phyloP scores from a whole-genome alignment of 2,888 invertebrate genomes.

The Meloe dianella region DNA sequence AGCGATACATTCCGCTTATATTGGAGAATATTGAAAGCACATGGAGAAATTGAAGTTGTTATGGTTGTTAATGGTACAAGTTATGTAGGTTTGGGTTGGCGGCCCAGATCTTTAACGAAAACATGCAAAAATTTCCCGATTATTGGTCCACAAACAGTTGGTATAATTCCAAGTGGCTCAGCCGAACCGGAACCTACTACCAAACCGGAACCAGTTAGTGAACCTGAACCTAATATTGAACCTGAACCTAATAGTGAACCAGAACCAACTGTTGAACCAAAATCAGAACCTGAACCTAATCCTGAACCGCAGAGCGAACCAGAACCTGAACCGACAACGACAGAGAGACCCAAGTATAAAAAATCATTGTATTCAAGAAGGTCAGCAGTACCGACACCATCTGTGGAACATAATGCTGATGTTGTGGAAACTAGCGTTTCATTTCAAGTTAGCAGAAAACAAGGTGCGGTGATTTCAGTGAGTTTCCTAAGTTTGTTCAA shows the following conservation, averaged over 20 bases:
- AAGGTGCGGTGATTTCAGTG: conserved; percentile 54
- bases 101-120: conserved; percentile 76
- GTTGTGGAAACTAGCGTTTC: conserved; percentile 82
- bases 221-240: conserved; percentile 55
- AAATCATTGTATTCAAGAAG: conserved; percentile 55
- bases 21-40: conserved; percentile 84
- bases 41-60: conserved; percentile 86
- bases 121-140: conserved; percentile 83
- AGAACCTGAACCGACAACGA: conserved; percentile 48
- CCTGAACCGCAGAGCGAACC: conserved; percentile 56
- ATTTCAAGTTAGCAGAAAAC: conserved; percentile 74
- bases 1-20: conserved; percentile 79
- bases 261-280: conserved; percentile 51
- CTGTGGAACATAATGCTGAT: conserved; percentile 61
- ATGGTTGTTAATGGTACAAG: conserved; percentile 87
- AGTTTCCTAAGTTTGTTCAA: not conserved
- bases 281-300: conserved; percentile 56
- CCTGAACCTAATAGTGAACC: conserved; percentile 50
- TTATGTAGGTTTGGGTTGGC: conserved; percentile 92
- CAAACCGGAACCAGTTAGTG: conserved; percentile 51
- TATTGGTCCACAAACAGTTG: conserved; percentile 55
- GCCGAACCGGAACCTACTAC: conserved; percentile 46
- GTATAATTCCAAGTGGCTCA: conserved; percentile 46
- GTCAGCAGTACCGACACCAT: conserved; percentile 48
- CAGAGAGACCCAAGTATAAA: conserved; percentile 42